Percentiles rank a stretch among this genome's conserved stretches.
phyloP scores from a whole-genome alignment of 1,140 invertebrate species.

The Scaptomyza hsui region DNA sequence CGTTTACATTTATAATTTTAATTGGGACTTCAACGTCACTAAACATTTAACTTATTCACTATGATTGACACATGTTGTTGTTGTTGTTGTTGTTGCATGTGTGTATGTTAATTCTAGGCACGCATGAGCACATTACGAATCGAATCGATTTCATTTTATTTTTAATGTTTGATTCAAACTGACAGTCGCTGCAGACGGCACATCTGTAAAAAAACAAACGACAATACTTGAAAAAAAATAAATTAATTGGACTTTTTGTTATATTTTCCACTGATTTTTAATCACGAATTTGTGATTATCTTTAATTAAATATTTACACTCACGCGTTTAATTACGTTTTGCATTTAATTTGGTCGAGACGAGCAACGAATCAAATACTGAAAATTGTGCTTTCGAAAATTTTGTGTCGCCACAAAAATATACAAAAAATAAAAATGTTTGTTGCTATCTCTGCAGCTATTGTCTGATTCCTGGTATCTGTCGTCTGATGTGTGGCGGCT shows the following conservation, averaged over 20 bases:
- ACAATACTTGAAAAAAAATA: constrained; percentile 9
- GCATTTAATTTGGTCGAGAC: not conserved
- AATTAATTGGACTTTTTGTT: constrained; percentile 4
- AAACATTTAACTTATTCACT: constrained; percentile 18
- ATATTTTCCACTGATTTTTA: not conserved
- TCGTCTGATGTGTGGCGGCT: constrained; percentile 17
- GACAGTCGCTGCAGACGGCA: constrained; percentile 7
- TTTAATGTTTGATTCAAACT: constrained; percentile 1
- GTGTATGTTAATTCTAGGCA: constrained; percentile 15
- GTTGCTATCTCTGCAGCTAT: constrained; percentile 5
- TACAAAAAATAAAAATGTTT: constrained; percentile 40
- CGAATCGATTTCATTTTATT: constrained; percentile 16
- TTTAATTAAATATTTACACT: not conserved
- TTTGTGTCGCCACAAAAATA: constrained; percentile 15
- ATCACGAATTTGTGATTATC: not conserved
- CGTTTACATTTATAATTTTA: constrained; percentile 11
- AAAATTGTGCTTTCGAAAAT: constrained; percentile 29
- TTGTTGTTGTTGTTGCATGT: not conserved
- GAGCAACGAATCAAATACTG: constrained; percentile 1
- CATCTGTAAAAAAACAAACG: constrained; percentile 18
- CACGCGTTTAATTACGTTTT: constrained; percentile 10
- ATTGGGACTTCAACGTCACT: constrained; percentile 13
- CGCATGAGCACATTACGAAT: constrained; percentile 11
- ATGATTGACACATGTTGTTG: constrained; percentile 16
- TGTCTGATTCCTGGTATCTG: constrained; percentile 21